These are phyloP conservation scores for Schizopygopsis malacanthus DNA, from an alignment of 2,797 vertebrate genomes.

Conservation along the genomic window DNA sequence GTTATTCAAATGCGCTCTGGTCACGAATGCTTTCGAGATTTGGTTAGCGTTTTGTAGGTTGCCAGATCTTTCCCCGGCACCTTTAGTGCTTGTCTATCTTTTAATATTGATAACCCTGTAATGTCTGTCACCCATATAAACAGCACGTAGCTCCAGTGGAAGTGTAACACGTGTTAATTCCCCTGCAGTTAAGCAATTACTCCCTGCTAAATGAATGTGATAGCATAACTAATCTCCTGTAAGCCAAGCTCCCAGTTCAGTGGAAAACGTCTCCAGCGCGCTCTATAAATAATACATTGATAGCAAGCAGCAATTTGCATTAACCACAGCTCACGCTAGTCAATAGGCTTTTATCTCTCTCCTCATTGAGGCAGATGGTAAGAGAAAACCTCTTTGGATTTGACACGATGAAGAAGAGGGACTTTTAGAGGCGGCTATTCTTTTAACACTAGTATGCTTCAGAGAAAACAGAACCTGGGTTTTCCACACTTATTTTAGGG, in stretches of 20 bases:
- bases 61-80: slow-evolving; percentile 24
- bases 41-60: slow-evolving; percentile 47
- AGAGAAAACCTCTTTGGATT: slow-evolving; percentile 69
- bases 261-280: slow-evolving; percentile 76
- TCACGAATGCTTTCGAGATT: slow-evolving; percentile 47
- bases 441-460: slow-evolving; percentile 37
- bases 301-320: slow-evolving; percentile 82
- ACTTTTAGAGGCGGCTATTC: slow-evolving; percentile 46
- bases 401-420: slow-evolving; percentile 70
- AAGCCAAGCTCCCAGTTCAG: slow-evolving; percentile 81
- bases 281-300: slow-evolving; percentile 82
- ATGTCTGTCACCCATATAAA: slow-evolving; percentile 53
- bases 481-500: slow-evolving; percentile 26
- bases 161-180: slow-evolving; percentile 76
- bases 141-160: slow-evolving; percentile 66
- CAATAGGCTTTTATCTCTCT: slow-evolving; percentile 82
- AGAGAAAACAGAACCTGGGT: slow-evolving; percentile 15
- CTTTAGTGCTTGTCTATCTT: slow-evolving; percentile 51
- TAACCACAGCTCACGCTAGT: slow-evolving; percentile 78
- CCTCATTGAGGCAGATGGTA: slow-evolving; percentile 73
- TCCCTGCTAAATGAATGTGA: slow-evolving; percentile 81
- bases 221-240: slow-evolving; percentile 83
- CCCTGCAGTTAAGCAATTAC: slow-evolving; percentile 82
- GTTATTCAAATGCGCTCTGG: slow-evolving; percentile 49
- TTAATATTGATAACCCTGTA: slow-evolving; percentile 50